Percentiles rank a stretch among this genome's conserved stretches.
These are phyloP conservation scores for Epinotia brunnichana DNA, from an alignment of 2,888 invertebrate species.

Conservation along the genomic window DNA sequence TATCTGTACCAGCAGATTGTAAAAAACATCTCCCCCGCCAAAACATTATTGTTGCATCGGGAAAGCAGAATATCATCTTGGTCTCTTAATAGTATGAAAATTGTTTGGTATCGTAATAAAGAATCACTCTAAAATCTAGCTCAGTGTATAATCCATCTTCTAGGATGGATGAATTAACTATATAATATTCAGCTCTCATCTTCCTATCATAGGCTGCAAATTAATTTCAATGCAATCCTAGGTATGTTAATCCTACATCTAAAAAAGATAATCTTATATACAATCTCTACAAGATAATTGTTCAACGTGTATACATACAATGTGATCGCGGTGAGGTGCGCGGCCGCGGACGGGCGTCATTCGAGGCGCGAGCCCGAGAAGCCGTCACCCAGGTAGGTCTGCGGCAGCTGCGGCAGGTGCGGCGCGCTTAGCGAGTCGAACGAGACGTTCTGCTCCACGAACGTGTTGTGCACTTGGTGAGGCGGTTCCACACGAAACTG, in stretches of 20 bases:
- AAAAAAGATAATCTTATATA: slow-evolving; percentile 80
- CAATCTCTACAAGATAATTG: slow-evolving; percentile 75
- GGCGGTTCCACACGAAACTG: slow-evolving; percentile 77
- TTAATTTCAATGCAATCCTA: slow-evolving; percentile 77
- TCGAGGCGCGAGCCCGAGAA: slow-evolving; percentile 76
- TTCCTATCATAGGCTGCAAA: slow-evolving; percentile 76
- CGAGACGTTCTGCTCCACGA: slow-evolving; percentile 72
- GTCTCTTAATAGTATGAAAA: slow-evolving; percentile 61
- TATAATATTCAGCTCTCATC: slow-evolving; percentile 58
- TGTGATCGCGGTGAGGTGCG: slow-evolving; percentile 46
- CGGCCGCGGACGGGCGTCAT: slow-evolving; percentile 60
- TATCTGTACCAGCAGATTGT: slow-evolving; percentile 35
- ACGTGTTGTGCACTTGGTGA: slow-evolving; percentile 69
- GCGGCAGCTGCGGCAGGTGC: slow-evolving; percentile 60
- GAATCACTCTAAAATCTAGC: slow-evolving; percentile 63
- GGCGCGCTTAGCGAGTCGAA: slow-evolving; percentile 66
- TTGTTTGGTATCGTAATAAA: slow-evolving; percentile 72
- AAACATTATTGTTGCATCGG: slow-evolving; percentile 19
- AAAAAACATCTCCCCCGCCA: slow-evolving; percentile 23
- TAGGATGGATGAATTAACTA: slow-evolving; percentile 58
- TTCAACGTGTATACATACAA: slow-evolving; percentile 69
- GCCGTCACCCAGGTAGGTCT: slow-evolving; percentile 70
- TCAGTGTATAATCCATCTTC: slow-evolving; percentile 71
- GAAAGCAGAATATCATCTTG: slow-evolving; percentile 67
- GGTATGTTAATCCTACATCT: slow-evolving; percentile 74